These are phyloP conservation scores for human (Homo sapiens) DNA, from an alignment of 2,113 vertebrate species.

Conservation along the genomic window DNA sequence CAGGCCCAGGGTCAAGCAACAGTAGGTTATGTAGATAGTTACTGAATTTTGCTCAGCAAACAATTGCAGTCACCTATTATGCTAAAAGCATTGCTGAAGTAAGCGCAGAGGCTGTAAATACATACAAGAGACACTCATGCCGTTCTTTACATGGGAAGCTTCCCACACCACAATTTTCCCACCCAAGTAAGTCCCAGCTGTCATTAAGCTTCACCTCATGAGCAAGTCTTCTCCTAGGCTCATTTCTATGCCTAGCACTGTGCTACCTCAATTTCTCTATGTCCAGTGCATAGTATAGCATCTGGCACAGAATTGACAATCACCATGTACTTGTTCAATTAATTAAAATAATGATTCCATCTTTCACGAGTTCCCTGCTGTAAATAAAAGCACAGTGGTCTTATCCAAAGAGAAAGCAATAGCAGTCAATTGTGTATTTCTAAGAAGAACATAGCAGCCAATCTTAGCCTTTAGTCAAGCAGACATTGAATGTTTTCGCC, in stretches of 20 bases:
- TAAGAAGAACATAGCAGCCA: background rate
- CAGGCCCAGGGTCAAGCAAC: background rate
- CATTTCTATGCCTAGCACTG: background rate
- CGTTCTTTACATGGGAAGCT: rapidly evolving
- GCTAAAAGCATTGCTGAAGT: background rate
- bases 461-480: background rate
- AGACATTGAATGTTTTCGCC: background rate
- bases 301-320: background rate
- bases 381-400: background rate
- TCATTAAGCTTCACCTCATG: background rate
- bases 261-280: background rate
- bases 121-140: rapidly evolving
- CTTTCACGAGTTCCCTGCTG: background rate
- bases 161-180: background rate
- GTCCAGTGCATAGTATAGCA: rapidly evolving
- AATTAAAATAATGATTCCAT: background rate
- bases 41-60: background rate
- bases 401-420: background rate
- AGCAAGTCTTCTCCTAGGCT: background rate
- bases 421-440: background rate
- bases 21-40: background rate
- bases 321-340: background rate
- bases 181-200: rapidly evolving
- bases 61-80: background rate
- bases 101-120: background rate